Evolutionary conservation across 1,140 invertebrate genomes (phyloP).

Genomic region (Piezodorus guildinii): DNA sequence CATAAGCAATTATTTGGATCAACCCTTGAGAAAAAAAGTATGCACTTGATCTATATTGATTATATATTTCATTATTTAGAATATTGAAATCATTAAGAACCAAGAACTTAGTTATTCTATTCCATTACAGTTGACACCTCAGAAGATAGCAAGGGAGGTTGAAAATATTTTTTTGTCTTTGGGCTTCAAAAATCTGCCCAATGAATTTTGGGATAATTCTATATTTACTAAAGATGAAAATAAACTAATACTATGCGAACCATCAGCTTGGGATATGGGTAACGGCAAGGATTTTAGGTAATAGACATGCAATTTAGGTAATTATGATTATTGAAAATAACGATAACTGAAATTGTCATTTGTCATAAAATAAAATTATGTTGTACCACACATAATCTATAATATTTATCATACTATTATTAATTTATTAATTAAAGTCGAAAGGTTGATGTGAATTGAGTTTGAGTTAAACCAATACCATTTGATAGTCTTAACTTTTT

Average conservation of each 20-base stretch:
- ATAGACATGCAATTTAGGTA: not conserved
- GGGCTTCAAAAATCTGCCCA: constrained; percentile 69
- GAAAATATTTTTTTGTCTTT: constrained; percentile 80
- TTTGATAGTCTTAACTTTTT: no score
- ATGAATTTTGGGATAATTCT: constrained; percentile 67
- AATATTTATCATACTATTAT: no score
- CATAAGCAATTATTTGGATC: not conserved
- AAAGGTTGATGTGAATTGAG: no score
- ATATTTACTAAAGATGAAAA: constrained; percentile 69
- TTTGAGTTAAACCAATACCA: no score
- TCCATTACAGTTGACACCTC: not conserved
- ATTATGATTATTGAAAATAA: no score
- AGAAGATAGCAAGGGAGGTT: constrained; percentile 65
- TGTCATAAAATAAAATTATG: no score
- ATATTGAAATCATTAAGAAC: not conserved
- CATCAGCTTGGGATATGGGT: constrained; percentile 85
- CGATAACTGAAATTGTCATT: no score
- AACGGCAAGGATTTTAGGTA: constrained; percentile 68
- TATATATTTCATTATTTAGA: not conserved
- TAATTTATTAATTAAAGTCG: no score
- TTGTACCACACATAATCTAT: no score
- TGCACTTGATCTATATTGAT: not conserved
- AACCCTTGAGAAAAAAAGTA: not conserved
- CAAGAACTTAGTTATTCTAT: no score
- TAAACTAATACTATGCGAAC: constrained; percentile 71